A percentile compares a stretch with the other conserved stretches of the same genome.
These are phyloP conservation scores for Pseudomyrmex cubaensis DNA, from an alignment of 1,140 invertebrate genomes.

Conservation along the genomic window DNA sequence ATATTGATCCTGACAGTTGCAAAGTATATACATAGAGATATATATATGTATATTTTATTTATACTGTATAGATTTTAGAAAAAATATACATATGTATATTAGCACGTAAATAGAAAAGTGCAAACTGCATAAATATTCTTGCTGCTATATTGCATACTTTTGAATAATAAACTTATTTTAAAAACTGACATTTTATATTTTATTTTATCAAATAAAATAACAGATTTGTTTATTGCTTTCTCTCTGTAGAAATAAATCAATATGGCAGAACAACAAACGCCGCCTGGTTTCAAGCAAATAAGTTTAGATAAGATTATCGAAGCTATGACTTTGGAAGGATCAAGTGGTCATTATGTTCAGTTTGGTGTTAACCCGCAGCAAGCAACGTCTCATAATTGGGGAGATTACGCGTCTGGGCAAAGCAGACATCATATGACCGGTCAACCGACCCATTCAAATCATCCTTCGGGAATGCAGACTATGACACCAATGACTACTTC, in stretches of 20 bases:
- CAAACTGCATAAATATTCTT: background rate
- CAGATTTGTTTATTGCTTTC: background rate
- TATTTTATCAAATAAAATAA: background rate
- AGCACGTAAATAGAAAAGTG: background rate
- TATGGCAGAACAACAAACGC: constrained; percentile 80
- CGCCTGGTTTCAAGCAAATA: constrained; percentile 78
- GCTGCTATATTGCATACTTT: background rate
- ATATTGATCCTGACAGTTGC: too few relatives aligned
- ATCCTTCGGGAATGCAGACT: constrained; percentile 74
- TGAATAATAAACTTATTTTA: background rate
- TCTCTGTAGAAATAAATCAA: constrained; percentile 59
- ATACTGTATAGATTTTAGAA: constrained; percentile 16
- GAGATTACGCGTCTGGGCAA: constrained; percentile 77
- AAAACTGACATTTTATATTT: background rate
- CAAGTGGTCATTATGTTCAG: constrained; percentile 87
- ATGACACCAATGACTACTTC: constrained; percentile 78
- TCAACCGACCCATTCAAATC: constrained; percentile 67
- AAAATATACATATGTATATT: background rate
- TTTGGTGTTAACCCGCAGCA: constrained; percentile 85
- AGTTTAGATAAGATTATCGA: constrained; percentile 88
- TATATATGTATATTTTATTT: background rate
- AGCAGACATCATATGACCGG: constrained; percentile 74
- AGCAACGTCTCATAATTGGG: constrained; percentile 79
- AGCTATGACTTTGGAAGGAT: constrained; percentile 87
- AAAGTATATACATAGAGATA: too few relatives aligned